Percentiles rank a stretch among this genome's conserved stretches.
These are phyloP conservation scores for Glossosoma conforme DNA, from an alignment of 1,140 invertebrate species.

Conservation along the genomic window DNA sequence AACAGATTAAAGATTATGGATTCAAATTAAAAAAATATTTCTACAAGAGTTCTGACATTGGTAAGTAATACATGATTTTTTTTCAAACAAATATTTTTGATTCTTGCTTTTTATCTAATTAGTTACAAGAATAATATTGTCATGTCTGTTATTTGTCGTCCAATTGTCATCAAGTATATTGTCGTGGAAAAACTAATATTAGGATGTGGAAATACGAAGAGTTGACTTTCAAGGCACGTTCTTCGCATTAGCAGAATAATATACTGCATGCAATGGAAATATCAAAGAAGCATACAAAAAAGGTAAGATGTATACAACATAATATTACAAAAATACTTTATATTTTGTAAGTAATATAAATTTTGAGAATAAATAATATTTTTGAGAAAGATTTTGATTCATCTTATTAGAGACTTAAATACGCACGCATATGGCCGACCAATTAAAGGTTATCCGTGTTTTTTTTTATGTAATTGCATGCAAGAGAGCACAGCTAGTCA, in stretches of 20 bases:
- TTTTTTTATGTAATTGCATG: too few species aligned
- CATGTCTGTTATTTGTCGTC: too few species aligned
- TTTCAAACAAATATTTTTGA: too few species aligned
- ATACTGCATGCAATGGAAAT: slow-evolving; percentile 17
- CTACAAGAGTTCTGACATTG: too few species aligned
- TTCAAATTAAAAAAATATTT: too few species aligned
- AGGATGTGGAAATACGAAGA: not conserved
- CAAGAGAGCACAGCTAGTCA: too few species aligned
- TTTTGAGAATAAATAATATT: not conserved
- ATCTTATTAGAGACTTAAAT: not conserved
- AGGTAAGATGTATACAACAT: not conserved
- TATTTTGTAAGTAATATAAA: not conserved
- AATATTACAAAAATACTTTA: not conserved
- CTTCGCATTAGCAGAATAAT: slow-evolving; percentile 14
- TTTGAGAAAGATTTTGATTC: not conserved
- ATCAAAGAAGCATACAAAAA: not conserved
- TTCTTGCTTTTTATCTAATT: too few species aligned
- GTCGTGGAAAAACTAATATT: not conserved
- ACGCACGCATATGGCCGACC: too few species aligned
- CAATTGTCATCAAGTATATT: slow-evolving; percentile 2
- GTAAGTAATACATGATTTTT: too few species aligned
- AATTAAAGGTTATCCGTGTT: too few species aligned
- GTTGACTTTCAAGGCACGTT: slow-evolving; percentile 17
- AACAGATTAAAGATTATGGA: too few species aligned
- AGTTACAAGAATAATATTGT: too few species aligned